A percentile compares a stretch with the other conserved stretches of the same genome.
Evolutionary conservation across 2,113 vertebrate species (phyloP).

Genomic region (Apteryx owenii): DNA sequence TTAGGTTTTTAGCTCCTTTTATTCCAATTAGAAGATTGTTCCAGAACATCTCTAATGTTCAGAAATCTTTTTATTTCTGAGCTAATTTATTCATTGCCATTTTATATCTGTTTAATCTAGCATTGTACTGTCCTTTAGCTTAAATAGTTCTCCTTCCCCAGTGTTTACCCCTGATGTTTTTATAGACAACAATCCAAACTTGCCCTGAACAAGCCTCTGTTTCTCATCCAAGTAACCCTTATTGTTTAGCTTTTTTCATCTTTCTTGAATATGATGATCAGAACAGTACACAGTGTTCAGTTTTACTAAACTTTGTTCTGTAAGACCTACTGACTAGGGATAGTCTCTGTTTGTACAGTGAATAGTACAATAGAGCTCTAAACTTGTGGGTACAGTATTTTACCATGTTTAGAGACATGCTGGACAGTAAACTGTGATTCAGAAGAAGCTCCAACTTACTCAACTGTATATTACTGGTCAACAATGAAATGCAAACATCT

Average conservation of each 20-base stretch:
- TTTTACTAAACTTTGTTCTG: neutral
- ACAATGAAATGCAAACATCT: neutral
- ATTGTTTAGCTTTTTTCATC: neutral
- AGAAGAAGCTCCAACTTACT: neutral
- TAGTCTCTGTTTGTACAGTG: neutral
- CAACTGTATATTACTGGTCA: neutral
- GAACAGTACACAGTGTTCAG: neutral
- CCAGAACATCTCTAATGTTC: neutral
- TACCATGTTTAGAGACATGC: neutral
- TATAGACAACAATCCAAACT: neutral
- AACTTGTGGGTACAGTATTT: neutral
- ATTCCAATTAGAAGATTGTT: neutral
- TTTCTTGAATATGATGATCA: neutral
- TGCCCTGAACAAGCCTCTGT: neutral
- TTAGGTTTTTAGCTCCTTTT: neutral
- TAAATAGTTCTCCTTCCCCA: neutral
- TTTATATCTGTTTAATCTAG: neutral
- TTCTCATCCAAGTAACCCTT: neutral
- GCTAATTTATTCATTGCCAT: neutral
- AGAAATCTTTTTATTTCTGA: neutral
- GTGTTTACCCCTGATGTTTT: neutral
- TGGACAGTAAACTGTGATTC: neutral
- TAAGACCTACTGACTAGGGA: neutral
- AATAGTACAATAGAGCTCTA: neutral
- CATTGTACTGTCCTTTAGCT: neutral